Evolutionary conservation across 2,797 vertebrate genomes (phyloP).

Genomic region (Macropodus opercularis): DNA sequence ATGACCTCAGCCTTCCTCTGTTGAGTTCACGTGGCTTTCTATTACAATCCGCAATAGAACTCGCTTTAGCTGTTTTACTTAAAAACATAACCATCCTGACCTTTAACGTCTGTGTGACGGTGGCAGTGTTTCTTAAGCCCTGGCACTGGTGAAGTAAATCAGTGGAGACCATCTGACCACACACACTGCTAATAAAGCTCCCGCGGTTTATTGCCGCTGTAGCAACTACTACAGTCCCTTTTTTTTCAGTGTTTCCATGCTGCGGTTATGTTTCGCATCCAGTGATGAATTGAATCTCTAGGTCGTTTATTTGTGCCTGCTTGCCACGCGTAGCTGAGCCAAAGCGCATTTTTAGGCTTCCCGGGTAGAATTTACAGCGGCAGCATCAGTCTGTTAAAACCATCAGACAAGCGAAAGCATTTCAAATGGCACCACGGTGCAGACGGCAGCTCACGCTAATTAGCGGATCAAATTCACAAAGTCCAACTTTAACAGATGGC

Average conservation of each 20-base stretch:
- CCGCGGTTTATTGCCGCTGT: slow-evolving; percentile 31
- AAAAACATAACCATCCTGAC: too few relatives aligned
- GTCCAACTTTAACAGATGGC: slow-evolving; percentile 42
- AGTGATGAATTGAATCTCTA: slow-evolving; percentile 14
- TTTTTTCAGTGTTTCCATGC: slow-evolving; percentile 58
- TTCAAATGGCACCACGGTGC: slow-evolving; percentile 42
- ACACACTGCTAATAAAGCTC: slow-evolving; percentile 44
- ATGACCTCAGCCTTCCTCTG: background rate
- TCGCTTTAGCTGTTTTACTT: background rate
- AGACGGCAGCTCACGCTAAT: slow-evolving; percentile 41
- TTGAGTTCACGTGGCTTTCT: background rate
- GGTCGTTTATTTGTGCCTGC: slow-evolving; percentile 42
- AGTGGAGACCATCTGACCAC: slow-evolving; percentile 54
- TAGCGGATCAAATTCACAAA: slow-evolving; percentile 46
- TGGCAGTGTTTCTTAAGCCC: background rate
- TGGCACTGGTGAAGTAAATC: slow-evolving; percentile 16
- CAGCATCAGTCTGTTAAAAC: slow-evolving; percentile 59
- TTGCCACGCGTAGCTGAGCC: slow-evolving; percentile 23
- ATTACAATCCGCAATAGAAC: background rate
- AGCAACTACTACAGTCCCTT: slow-evolving; percentile 32
- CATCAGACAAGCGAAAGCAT: slow-evolving; percentile 57
- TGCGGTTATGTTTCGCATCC: slow-evolving; percentile 54
- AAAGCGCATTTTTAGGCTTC: slow-evolving; percentile 46
- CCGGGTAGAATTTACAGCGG: slow-evolving; percentile 44
- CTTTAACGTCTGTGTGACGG: background rate